Conservation (phyloP, 2,888 invertebrate species). For the Sericinus montela region DNA sequence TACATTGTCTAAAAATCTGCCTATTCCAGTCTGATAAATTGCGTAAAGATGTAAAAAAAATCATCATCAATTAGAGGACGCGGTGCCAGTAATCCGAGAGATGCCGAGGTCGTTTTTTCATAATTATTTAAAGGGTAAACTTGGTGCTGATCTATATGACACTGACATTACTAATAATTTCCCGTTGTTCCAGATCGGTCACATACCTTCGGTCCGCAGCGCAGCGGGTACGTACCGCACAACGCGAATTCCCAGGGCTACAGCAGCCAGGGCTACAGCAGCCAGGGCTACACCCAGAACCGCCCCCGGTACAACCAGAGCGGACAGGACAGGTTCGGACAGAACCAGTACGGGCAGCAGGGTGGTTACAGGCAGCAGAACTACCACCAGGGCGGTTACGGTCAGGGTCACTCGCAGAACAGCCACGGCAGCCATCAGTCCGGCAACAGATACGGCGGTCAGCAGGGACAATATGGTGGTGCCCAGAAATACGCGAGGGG, state of each 20-base stretch:
- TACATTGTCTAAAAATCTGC: too few species aligned
- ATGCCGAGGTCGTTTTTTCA: too few species aligned
- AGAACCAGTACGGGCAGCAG: constrained; percentile 15
- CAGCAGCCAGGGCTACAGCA: constrained; percentile 28
- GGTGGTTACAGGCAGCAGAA: constrained; percentile 17
- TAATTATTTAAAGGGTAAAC: too few species aligned
- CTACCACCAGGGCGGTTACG: constrained; percentile 22
- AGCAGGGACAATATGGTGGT: constrained; percentile 27
- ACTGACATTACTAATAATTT: neutral
- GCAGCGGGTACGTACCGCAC: constrained; percentile 53
- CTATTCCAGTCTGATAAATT: too few species aligned
- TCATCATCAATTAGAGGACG: too few species aligned
- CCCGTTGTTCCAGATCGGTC: constrained; percentile 61
- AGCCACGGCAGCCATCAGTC: constrained; percentile 14
- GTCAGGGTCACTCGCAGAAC: constrained; percentile 27
- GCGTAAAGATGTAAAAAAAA: too few species aligned
- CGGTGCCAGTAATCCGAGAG: too few species aligned
- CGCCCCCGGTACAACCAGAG: constrained; percentile 30
- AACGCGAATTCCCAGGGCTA: constrained; percentile 23
- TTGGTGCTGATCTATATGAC: too few species aligned
- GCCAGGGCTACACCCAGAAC: constrained; percentile 28
- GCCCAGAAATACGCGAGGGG: constrained; percentile 20
- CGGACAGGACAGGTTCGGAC: constrained; percentile 22
- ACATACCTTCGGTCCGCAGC: constrained; percentile 56
- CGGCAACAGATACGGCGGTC: constrained; percentile 18